Percentiles rank a stretch among this genome's conserved stretches.
phyloP scores from a whole-genome alignment of 2,113 vertebrate species.

The Tragelaphus scriptus region DNA sequence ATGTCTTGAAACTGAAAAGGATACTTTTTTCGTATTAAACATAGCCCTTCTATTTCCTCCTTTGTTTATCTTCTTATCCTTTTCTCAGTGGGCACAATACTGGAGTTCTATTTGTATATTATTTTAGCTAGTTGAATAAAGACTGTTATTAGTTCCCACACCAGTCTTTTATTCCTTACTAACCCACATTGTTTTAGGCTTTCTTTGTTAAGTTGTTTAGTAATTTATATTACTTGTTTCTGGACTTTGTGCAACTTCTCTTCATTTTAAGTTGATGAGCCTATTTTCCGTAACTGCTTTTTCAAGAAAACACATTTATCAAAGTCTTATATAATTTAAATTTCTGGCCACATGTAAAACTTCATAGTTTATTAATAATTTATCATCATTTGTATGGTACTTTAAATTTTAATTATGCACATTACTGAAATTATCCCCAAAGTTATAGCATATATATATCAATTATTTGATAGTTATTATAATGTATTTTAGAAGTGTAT shows the following conservation, averaged over 20 bases:
- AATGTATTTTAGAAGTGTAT: conserved; percentile 14
- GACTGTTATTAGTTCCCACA: background rate
- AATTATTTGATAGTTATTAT: conserved; percentile 43
- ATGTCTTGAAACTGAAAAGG: background rate
- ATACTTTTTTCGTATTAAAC: background rate
- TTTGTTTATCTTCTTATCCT: background rate
- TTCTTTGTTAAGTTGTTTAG: conserved; percentile 22
- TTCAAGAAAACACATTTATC: conserved; percentile 40
- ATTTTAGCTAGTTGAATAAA: background rate
- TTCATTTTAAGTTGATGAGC: conserved; percentile 33
- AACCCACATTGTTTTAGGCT: background rate
- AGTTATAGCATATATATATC: conserved; percentile 10
- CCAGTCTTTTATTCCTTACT: background rate
- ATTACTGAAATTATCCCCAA: conserved; percentile 47
- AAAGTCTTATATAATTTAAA: conserved; percentile 37
- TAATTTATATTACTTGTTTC: background rate
- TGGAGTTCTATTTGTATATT: background rate
- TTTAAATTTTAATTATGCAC: conserved; percentile 52
- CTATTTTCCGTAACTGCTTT: conserved; percentile 50
- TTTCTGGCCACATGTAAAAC: conserved; percentile 41
- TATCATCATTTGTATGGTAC: conserved; percentile 31
- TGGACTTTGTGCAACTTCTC: conserved; percentile 22
- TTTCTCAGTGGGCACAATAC: background rate
- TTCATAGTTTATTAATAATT: conserved; percentile 51
- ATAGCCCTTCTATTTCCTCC: background rate